These are phyloP conservation scores for Rynchops niger DNA, from an alignment of 2,113 vertebrate species.

Conservation along the genomic window DNA sequence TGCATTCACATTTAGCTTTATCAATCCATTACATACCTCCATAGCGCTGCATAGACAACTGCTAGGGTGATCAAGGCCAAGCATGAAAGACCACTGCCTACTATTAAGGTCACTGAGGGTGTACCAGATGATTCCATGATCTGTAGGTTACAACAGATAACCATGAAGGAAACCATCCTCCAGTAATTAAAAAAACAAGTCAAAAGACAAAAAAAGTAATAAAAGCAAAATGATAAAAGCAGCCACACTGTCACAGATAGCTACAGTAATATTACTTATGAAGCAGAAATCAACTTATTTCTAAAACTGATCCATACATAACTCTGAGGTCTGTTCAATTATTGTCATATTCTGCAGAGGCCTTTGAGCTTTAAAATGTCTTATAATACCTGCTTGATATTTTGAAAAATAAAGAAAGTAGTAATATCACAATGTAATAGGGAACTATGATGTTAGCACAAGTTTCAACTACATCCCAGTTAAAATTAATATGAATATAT, in stretches of 20 bases:
- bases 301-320: conserved; percentile 8
- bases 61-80: conserved; percentile 94
- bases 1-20: not conserved
- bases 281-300: not conserved
- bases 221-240: conserved; percentile 4
- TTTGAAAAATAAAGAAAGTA: conserved; percentile 28
- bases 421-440: not conserved
- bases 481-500: not conserved
- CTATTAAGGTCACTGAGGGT: conserved; percentile 97
- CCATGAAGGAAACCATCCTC: not conserved
- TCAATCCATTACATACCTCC: conserved; percentile 85
- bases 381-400: not conserved
- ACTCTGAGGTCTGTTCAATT: not conserved
- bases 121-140: conserved; percentile 97
- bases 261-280: not conserved
- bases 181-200: conserved; percentile 58
- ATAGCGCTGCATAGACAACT: conserved; percentile 93
- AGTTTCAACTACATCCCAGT: not conserved
- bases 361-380: conserved; percentile 24
- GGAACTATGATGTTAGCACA: not conserved
- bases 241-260: not conserved
- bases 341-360: conserved; percentile 14
- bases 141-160: conserved; percentile 79
- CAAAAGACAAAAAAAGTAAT: not conserved
- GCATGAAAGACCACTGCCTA: conserved; percentile 98